Percentiles rank a stretch among this genome's conserved stretches.
Evolutionary conservation across 2,888 invertebrate species (phyloP).

Genomic region (Andrena marginata): DNA sequence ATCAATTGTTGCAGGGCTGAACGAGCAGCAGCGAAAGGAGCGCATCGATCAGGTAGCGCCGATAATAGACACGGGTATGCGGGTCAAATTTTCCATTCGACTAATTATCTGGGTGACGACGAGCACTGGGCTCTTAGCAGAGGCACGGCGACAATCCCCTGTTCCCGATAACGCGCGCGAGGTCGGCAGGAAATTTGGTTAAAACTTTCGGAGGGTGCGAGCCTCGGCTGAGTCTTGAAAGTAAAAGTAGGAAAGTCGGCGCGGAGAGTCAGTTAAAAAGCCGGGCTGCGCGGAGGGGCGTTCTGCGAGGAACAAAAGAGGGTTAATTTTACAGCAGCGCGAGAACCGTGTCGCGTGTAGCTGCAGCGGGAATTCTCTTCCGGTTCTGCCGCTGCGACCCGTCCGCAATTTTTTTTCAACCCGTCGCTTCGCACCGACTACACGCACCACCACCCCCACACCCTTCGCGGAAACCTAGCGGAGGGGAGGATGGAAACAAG

Average conservation of each 20-base stretch:
- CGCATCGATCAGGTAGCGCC: slow-evolving; percentile 60
- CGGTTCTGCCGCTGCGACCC: slow-evolving; percentile 32
- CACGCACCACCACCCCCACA: slow-evolving; percentile 32
- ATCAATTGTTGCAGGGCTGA: slow-evolving; percentile 60
- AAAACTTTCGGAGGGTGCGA: neutral
- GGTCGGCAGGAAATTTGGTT: neutral
- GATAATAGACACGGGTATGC: slow-evolving; percentile 62
- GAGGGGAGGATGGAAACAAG: slow-evolving; percentile 26
- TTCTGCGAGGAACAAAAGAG: slow-evolving; percentile 5
- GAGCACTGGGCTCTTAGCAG: neutral
- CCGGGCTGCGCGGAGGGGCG: too few relatives aligned
- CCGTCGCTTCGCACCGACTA: slow-evolving; percentile 18
- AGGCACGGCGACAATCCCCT: slow-evolving; percentile 17
- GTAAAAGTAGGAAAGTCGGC: slow-evolving; percentile 11
- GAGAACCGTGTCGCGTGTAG: slow-evolving; percentile 46
- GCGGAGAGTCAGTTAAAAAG: neutral
- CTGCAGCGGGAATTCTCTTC: slow-evolving; percentile 51
- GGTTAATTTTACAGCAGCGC: slow-evolving; percentile 48
- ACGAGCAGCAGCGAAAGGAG: slow-evolving; percentile 55
- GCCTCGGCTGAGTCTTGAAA: neutral
- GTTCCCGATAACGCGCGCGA: neutral
- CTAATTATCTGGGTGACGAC: slow-evolving; percentile 64
- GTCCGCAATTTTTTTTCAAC: slow-evolving; percentile 48
- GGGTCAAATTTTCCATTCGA: slow-evolving; percentile 69
- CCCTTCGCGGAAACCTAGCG: neutral